Conservation (phyloP, 1,140 invertebrate genomes). For the Brachionus calyciflorus region DNA sequence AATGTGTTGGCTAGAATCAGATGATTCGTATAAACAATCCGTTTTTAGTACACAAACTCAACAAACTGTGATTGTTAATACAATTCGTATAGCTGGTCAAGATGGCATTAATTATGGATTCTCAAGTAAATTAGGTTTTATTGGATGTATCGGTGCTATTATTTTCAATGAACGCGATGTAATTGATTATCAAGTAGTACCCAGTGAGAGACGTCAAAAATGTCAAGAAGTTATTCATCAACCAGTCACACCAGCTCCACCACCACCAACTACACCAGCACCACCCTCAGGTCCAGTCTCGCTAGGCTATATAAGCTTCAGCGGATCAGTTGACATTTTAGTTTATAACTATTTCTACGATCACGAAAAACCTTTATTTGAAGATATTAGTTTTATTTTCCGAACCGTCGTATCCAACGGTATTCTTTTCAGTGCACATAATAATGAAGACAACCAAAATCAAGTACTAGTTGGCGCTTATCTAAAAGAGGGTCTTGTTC, state of each 20-base stretch:
- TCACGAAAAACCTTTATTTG: constrained; percentile 25
- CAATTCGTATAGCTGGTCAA: neutral
- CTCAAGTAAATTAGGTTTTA: constrained; percentile 4
- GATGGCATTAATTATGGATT: neutral
- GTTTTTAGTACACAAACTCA: neutral
- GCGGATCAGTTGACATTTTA: neutral
- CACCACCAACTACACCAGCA: neutral
- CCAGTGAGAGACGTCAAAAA: constrained; percentile 22
- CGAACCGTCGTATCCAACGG: constrained; percentile 15
- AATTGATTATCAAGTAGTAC: constrained; percentile 40
- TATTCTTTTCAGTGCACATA: constrained; percentile 39
- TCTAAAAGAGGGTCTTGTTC: constrained; percentile 19
- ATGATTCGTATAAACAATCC: constrained; percentile 30
- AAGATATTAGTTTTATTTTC: constrained; percentile 41
- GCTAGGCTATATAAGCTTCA: constrained; percentile 23
- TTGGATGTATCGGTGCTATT: constrained; percentile 17
- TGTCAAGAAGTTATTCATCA: constrained; percentile 39
- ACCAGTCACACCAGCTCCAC: neutral
- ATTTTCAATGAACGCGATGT: constrained; percentile 26
- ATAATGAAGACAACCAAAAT: constrained; percentile 20
- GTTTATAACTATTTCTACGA: constrained; percentile 41
- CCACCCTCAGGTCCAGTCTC: neutral
- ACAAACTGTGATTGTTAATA: neutral
- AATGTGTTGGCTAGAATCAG: constrained; percentile 33
- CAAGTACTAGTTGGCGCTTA: constrained; percentile 26